Evolutionary conservation across 2,113 vertebrate species (phyloP).

Genomic region (Aix galericulata): DNA sequence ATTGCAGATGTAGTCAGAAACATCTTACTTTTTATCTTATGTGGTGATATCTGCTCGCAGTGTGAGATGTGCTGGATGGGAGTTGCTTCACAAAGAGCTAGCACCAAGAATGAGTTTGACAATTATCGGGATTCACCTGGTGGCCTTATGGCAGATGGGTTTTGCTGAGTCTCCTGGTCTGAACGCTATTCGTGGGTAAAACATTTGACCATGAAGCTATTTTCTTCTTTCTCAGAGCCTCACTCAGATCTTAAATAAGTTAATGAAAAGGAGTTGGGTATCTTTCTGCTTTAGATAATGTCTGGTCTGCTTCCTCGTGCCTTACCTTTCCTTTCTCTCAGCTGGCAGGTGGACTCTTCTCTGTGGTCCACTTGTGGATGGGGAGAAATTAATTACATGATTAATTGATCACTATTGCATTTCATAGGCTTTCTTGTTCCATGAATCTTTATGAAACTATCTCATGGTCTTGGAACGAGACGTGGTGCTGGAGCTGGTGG

Average conservation of each 20-base stretch:
- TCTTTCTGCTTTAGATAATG: neutral
- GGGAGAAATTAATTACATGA: neutral
- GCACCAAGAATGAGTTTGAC: neutral
- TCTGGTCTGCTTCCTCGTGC: neutral
- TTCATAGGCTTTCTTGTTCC: neutral
- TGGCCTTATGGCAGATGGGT: neutral
- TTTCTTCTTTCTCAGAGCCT: neutral
- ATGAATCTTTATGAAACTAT: neutral
- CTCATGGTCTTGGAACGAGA: neutral
- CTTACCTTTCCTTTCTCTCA: neutral
- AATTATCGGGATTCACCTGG: fast-evolving
- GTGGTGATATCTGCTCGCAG: neutral
- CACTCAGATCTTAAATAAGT: neutral
- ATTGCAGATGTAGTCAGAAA: neutral
- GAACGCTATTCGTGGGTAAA: fast-evolving
- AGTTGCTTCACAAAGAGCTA: neutral
- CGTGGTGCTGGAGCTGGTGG: neutral
- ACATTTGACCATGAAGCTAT: neutral
- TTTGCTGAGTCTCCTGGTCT: neutral
- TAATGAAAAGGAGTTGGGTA: neutral
- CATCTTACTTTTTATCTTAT: neutral
- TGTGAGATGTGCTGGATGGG: neutral
- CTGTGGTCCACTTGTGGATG: neutral
- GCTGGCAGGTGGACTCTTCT: neutral
- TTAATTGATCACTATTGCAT: neutral